A percentile compares a stretch with the other conserved stretches of the same genome.
Conservation (phyloP, 2,113 vertebrate species). For the Amphiprion ocellaris region DNA sequence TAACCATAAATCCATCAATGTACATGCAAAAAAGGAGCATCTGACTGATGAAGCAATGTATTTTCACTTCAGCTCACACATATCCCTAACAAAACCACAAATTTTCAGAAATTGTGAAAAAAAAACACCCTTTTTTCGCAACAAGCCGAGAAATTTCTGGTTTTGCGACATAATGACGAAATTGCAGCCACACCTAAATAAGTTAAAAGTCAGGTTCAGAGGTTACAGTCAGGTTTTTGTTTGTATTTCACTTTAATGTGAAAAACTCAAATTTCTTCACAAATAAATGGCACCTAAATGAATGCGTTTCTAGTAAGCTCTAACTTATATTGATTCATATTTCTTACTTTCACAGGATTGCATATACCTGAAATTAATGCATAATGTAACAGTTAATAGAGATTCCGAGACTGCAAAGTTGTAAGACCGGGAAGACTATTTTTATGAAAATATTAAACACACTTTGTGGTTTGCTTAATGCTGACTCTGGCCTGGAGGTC, state of each 20-base stretch:
- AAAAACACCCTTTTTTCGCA: neutral
- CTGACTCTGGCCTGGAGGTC: neutral
- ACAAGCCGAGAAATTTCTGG: neutral
- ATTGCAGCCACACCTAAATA: slow-evolving; percentile 1
- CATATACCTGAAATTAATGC: too few relatives aligned
- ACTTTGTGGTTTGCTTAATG: neutral
- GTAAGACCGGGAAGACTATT: too few relatives aligned
- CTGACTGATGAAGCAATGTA: slow-evolving; percentile 15
- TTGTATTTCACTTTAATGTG: neutral
- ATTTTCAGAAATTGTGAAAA: neutral
- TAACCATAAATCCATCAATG: neutral
- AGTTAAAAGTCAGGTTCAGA: neutral
- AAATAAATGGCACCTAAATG: too few relatives aligned
- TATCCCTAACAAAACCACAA: neutral
- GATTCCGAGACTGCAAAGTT: too few relatives aligned
- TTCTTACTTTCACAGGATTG: too few relatives aligned
- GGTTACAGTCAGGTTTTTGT: neutral
- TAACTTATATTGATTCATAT: too few relatives aligned
- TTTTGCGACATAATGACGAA: slow-evolving; percentile 7
- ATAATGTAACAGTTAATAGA: too few relatives aligned
- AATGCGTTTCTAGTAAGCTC: too few relatives aligned
- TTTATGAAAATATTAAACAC: too few relatives aligned
- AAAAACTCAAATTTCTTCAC: too few relatives aligned
- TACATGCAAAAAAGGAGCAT: neutral
- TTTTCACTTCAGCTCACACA: neutral